Percentiles rank a stretch among this genome's conserved stretches.
phyloP scores from a whole-genome alignment of 2,888 invertebrate species.

The Furcula furcula region DNA sequence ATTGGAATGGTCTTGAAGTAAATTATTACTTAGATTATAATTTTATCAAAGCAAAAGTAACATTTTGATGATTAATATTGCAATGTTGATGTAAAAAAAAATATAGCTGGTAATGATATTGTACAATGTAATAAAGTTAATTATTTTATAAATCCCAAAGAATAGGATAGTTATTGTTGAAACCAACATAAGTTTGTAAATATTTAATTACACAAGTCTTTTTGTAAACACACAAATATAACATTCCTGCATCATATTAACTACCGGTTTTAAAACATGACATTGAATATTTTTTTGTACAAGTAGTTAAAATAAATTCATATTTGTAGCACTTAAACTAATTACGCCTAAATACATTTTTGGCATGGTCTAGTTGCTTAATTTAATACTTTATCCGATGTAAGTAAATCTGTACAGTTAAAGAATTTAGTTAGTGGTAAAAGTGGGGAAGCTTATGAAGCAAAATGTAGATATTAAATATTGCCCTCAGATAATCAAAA shows the following conservation, averaged over 20 bases:
- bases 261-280: slow-evolving; percentile 2
- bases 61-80: background rate
- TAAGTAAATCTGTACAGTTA: no score
- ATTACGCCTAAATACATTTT: slow-evolving; percentile 18
- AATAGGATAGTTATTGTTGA: background rate
- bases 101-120: no score
- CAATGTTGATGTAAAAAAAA: background rate
- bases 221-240: background rate
- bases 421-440: no score
- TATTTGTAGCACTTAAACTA: slow-evolving; percentile 31
- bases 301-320: slow-evolving; percentile 11
- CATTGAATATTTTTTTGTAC: slow-evolving; percentile 22
- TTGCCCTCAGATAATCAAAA: no score
- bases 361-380: slow-evolving; percentile 16
- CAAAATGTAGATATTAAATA: no score
- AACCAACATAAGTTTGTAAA: background rate
- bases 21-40: slow-evolving; percentile 22
- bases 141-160: no score
- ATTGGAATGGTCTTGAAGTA: slow-evolving; percentile 17
- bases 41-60: slow-evolving; percentile 16
- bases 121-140: no score
- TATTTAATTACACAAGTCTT: background rate
- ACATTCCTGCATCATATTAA: slow-evolving; percentile 1
- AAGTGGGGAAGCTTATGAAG: no score
- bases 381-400: slow-evolving; percentile 15